A percentile compares a stretch with the other conserved stretches of the same genome.
phyloP scores from a whole-genome alignment of 2,797 vertebrate species.

The Pipistrellus pygmaeus region DNA sequence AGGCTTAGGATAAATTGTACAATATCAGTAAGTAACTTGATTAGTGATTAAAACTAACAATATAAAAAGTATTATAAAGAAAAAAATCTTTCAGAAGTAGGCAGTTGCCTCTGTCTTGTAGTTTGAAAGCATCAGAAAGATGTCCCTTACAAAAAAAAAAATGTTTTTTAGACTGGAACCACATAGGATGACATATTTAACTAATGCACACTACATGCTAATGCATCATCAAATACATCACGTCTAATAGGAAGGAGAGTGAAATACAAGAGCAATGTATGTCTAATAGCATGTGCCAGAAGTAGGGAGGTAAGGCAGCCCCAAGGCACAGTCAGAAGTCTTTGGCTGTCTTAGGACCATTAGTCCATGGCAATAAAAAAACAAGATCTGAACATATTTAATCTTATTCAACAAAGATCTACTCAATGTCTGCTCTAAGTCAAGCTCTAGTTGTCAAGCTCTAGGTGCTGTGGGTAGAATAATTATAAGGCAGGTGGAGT shows the following conservation, averaged over 20 bases:
- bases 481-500: rapidly evolving
- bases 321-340: not conserved
- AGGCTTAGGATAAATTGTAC: not conserved
- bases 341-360: not conserved
- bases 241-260: not conserved
- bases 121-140: not conserved
- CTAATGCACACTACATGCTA: not conserved
- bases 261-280: rapidly evolving
- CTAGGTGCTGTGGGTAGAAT: not conserved
- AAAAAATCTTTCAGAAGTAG: not conserved
- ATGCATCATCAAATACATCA: not conserved
- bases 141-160: not conserved
- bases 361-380: not conserved
- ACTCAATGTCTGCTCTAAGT: not conserved
- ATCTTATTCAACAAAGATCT: not conserved
- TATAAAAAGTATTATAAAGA: not conserved
- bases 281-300: no score
- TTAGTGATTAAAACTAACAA: not conserved
- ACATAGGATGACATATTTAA: not conserved
- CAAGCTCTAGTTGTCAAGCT: not conserved
- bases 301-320: not conserved
- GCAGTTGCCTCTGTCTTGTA: not conserved
- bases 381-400: not conserved
- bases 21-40: not conserved
- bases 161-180: not conserved